Evolutionary conservation across 2,113 vertebrate genomes (phyloP), one percentile per base, ranked within the genome.

Genomic region (Bettongia penicillata): DNA sequence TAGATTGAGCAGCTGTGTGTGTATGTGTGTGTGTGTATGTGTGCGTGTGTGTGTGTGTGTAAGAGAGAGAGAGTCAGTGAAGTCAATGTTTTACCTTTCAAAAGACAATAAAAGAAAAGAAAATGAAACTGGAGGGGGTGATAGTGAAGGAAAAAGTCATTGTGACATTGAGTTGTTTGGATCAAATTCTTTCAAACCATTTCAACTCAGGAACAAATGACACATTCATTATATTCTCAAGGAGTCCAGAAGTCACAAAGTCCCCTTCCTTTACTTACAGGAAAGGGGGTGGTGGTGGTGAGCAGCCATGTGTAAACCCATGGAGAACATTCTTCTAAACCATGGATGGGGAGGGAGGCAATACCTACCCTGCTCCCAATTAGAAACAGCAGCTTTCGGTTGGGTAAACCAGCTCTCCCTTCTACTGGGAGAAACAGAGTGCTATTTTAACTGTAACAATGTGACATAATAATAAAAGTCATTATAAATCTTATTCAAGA

Each of bases 261-360:
- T 84, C 1, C 68, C 19, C n/a, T 84, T 77, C 19, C n/a, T 43
- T 84, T 84, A 84, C n/a, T 84, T 84, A 22, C 68, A 84, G 68
- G n/a, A 43, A 84, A 84, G 68, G n/a, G 11, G 19, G n/a, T 84
- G 68, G n/a, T 43, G n/a, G n/a, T 23, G n/a, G 68, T 84, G 68
- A 84, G 68, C 68, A 84, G 68, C 68, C n/a, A 84, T 84, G 37
- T 84, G n/a, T 93, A 93, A 93, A 92, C 14, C 97, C 97, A 96
- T 98, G 96, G 96, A 97, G 97, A 95, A 93, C 97, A 96, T 91
- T 94, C 95, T 98, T 97, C 97, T 97, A 91, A 37, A 68, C 3
- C 12, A 68, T 68, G 61, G 61, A 68, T 3, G 4, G 37, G 31
- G 61, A 16, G 28, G 31, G 31, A 97, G 7, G 68, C 2, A 84